These are phyloP conservation scores for Microcebus jonahi DNA, from an alignment of 2,113 vertebrate species.

Conservation along the genomic window DNA sequence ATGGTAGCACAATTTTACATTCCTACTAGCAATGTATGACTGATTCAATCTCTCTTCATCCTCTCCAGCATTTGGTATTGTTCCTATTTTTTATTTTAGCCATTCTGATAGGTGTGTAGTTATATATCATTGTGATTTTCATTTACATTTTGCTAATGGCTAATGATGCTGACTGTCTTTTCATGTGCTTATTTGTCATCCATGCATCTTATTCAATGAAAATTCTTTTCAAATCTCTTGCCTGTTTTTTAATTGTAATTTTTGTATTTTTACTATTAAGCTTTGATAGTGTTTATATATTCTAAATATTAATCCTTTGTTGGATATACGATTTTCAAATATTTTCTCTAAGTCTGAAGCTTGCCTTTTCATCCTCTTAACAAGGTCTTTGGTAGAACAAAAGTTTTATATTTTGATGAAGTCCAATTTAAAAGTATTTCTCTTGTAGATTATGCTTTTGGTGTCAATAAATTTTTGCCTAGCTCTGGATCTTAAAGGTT, in stretches of 20 bases:
- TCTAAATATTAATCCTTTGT: neutral
- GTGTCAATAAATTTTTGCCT: neutral
- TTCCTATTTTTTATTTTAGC: neutral
- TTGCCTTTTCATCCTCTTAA: neutral
- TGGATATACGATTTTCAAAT: neutral
- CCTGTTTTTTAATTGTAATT: neutral
- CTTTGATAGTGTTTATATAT: neutral
- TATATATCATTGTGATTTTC: neutral
- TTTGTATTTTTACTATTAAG: neutral
- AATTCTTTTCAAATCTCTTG: neutral
- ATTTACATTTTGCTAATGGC: neutral
- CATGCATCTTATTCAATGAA: neutral
- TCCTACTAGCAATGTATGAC: neutral
- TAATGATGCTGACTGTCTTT: neutral
- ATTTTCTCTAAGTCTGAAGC: neutral
- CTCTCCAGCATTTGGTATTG: neutral
- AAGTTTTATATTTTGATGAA: neutral
- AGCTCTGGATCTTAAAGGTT: neutral
- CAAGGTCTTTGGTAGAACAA: neutral
- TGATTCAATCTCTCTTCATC: neutral
- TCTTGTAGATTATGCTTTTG: neutral
- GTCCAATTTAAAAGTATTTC: neutral
- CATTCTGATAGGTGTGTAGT: neutral
- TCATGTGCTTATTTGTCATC: neutral
- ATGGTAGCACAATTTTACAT: neutral